These are phyloP conservation scores for Hypomecis atomaria DNA, from an alignment of 2,888 invertebrate genomes.

Conservation along the genomic window DNA sequence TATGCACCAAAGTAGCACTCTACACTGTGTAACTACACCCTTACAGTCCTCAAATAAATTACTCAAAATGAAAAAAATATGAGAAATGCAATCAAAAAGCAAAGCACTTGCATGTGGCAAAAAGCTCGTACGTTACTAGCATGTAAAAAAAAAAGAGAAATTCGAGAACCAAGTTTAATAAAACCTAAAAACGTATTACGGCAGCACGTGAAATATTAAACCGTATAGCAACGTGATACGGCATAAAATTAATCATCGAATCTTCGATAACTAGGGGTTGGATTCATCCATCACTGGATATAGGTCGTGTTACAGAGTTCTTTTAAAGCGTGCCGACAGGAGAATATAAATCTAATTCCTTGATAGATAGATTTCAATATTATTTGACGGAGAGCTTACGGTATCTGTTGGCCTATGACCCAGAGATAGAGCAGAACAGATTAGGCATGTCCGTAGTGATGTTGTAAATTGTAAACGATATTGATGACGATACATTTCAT, in stretches of 20 bases:
- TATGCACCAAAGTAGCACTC: constrained; percentile 10
- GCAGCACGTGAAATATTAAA: constrained; percentile 29
- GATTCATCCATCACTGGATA: constrained; percentile 68
- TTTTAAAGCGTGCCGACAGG: constrained; percentile 49
- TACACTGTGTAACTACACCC: constrained; percentile 7
- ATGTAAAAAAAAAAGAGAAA: constrained; percentile 14
- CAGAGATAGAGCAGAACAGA: constrained; percentile 67
- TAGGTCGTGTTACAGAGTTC: constrained; percentile 65
- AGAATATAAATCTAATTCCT: constrained; percentile 57
- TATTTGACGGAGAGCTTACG: constrained; percentile 59
- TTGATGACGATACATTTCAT: constrained; percentile 2
- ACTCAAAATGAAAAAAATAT: constrained; percentile 18
- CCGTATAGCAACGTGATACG: constrained; percentile 37
- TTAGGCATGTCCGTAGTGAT: constrained; percentile 61
- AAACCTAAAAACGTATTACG: constrained; percentile 9
- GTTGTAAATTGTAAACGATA: constrained; percentile 24
- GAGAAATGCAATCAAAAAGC: constrained; percentile 18
- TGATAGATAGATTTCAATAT: constrained; percentile 50
- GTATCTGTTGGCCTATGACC: constrained; percentile 76
- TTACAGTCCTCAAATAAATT: constrained; percentile 15
- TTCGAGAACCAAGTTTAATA: constrained; percentile 12
- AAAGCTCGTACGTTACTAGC: constrained; percentile 15
- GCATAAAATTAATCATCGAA: constrained; percentile 46
- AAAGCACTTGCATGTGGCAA: constrained; percentile 14
- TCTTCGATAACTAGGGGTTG: constrained; percentile 55